phyloP scores from a whole-genome alignment of 2,888 invertebrate species.

The Laspeyria flexula region DNA sequence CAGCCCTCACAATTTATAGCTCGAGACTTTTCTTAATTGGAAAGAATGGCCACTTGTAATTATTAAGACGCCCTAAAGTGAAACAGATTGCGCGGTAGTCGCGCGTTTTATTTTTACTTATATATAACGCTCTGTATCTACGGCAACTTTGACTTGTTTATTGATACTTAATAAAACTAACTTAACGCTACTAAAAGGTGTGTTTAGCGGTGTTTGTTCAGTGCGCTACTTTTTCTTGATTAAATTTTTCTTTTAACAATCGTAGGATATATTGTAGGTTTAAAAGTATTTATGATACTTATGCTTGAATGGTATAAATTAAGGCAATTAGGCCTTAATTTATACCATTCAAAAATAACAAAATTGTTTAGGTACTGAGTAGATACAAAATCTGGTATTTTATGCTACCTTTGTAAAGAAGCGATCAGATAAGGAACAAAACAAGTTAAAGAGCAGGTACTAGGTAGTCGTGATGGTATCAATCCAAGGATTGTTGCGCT shows the following conservation, averaged over 20 bases:
- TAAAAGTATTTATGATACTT: no score
- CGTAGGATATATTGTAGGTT: no score
- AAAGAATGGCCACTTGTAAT: slow-evolving; percentile 86
- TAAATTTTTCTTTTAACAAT: slow-evolving; percentile 11
- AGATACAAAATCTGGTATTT: slow-evolving; percentile 13
- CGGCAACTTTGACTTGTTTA: slow-evolving; percentile 50
- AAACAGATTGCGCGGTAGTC: slow-evolving; percentile 83
- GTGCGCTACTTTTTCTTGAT: slow-evolving; percentile 25
- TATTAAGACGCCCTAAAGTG: slow-evolving; percentile 86
- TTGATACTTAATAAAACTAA: slow-evolving; percentile 44
- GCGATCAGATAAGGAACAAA: slow-evolving; percentile 49
- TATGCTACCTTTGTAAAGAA: slow-evolving; percentile 31
- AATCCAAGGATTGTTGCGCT: slow-evolving; percentile 35
- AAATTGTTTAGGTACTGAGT: slow-evolving; percentile 10
- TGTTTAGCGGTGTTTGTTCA: slow-evolving; percentile 39
- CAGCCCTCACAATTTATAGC: slow-evolving; percentile 84
- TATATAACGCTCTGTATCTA: slow-evolving; percentile 54
- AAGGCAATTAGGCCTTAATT: no score
- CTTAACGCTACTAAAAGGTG: slow-evolving; percentile 36
- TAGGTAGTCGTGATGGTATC: slow-evolving; percentile 44
- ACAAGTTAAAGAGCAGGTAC: slow-evolving; percentile 44
- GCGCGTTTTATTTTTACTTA: slow-evolving; percentile 67
- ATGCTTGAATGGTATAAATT: background rate
- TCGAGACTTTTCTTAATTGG: slow-evolving; percentile 85
- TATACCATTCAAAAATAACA: no score